Evolutionary conservation across 2,797 vertebrate genomes (phyloP).

Genomic region (Hydrolagus colliei): DNA sequence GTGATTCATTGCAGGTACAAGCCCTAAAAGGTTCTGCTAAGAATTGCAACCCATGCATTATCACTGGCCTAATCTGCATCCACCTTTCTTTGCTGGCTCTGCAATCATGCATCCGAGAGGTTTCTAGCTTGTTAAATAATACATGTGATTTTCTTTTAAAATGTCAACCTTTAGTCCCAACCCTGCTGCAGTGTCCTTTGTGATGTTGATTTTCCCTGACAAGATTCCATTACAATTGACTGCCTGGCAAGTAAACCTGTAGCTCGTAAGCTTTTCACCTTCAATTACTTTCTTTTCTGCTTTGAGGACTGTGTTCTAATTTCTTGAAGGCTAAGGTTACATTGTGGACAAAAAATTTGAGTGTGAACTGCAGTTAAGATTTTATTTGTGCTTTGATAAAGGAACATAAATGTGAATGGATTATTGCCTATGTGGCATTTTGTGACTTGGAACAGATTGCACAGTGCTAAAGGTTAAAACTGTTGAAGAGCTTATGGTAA

Average conservation of each 20-base stretch:
- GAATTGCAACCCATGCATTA: slow-evolving; percentile 54
- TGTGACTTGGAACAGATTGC: not conserved
- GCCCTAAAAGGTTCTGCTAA: slow-evolving; percentile 62
- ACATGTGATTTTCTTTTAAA: slow-evolving; percentile 74
- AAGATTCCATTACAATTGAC: slow-evolving; percentile 71
- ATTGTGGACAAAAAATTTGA: not conserved
- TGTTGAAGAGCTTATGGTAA: not conserved
- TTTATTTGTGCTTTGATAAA: slow-evolving; percentile 5
- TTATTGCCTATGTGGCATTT: not conserved
- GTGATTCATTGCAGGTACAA: slow-evolving; percentile 55
- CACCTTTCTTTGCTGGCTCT: slow-evolving; percentile 70
- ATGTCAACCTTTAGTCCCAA: slow-evolving; percentile 67
- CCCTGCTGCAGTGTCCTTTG: slow-evolving; percentile 63
- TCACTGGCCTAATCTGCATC: slow-evolving; percentile 55
- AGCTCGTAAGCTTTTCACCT: slow-evolving; percentile 50
- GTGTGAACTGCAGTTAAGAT: not conserved
- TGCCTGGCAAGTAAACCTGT: slow-evolving; percentile 23
- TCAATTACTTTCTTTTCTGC: slow-evolving; percentile 56
- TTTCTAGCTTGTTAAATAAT: slow-evolving; percentile 73
- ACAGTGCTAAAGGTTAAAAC: not conserved
- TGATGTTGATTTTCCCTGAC: slow-evolving; percentile 72
- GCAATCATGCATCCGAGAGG: slow-evolving; percentile 70
- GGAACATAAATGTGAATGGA: not conserved
- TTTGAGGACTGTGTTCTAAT: not conserved
- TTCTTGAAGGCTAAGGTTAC: not conserved